A percentile compares a stretch with the other conserved stretches of the same genome.
Conservation (phyloP, 2,888 invertebrate species). For the Heliconius sara region DNA sequence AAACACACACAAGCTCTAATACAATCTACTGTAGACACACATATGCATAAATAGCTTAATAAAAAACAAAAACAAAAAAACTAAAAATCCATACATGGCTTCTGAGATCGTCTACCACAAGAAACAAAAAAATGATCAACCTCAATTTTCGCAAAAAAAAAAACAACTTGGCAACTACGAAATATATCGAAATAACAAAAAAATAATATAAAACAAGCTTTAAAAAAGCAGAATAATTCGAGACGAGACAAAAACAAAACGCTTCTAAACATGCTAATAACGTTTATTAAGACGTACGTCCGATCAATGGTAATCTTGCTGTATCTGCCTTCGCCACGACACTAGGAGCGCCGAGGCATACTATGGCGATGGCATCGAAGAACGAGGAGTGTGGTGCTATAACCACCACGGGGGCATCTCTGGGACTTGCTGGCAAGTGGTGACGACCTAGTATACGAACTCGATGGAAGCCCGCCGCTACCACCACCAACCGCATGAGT, state of each 20-base stretch:
- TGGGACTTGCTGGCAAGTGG: conserved; percentile 69
- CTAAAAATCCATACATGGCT: conserved; percentile 1
- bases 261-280: conserved; percentile 37
- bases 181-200: background rate
- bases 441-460: conserved; percentile 89
- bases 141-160: background rate
- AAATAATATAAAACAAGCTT: background rate
- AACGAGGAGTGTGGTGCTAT: conserved; percentile 96
- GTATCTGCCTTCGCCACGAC: conserved; percentile 96
- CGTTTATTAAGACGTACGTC: conserved; percentile 87
- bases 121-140: background rate
- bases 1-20: background rate
- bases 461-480: conserved; percentile 92
- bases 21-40: background rate
- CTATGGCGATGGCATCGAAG: conserved; percentile 94
- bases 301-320: conserved; percentile 92
- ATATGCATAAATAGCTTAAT: background rate
- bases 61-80: background rate
- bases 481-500: conserved; percentile 90
- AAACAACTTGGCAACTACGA: background rate
- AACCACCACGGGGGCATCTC: conserved; percentile 93
- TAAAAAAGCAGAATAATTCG: background rate
- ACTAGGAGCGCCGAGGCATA: conserved; percentile 92
- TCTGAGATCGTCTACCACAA: background rate
- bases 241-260: background rate